These are phyloP conservation scores for Alethe diademata DNA, from an alignment of 2,113 vertebrate species.

Conservation along the genomic window DNA sequence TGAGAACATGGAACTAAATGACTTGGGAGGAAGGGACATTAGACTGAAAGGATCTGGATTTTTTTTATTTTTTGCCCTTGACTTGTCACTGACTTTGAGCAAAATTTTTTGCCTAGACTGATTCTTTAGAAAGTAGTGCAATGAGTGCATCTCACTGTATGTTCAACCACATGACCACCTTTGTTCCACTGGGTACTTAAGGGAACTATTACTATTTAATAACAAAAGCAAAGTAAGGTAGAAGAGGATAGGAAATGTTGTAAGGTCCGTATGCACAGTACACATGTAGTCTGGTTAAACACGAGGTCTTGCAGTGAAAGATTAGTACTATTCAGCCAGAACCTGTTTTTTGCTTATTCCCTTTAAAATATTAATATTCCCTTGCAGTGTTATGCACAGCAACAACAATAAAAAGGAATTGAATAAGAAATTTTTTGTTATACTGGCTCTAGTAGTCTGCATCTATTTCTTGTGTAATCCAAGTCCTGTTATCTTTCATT, in stretches of 20 bases:
- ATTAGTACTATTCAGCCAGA: neutral
- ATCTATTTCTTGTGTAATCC: neutral
- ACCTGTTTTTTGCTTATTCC: neutral
- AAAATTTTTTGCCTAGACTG: neutral
- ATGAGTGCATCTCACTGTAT: neutral
- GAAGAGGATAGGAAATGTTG: neutral
- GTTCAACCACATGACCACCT: neutral
- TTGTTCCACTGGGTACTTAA: neutral
- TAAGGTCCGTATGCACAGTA: neutral
- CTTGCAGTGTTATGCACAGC: neutral
- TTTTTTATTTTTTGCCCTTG: neutral
- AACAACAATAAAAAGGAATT: neutral
- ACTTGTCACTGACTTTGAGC: neutral
- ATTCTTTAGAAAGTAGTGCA: neutral
- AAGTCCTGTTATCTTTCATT: neutral
- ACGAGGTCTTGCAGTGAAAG: neutral
- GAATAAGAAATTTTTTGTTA: neutral
- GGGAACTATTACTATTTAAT: conserved; percentile 24
- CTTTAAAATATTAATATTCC: conserved; percentile 42
- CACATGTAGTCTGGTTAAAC: neutral
- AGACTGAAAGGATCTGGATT: neutral
- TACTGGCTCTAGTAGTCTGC: neutral
- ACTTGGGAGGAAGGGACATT: neutral
- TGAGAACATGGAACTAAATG: neutral
- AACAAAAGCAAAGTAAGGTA: neutral